Base-by-base conservation (phyloP, 2,113 vertebrate species). In the Chaetodon auriga region DNA sequence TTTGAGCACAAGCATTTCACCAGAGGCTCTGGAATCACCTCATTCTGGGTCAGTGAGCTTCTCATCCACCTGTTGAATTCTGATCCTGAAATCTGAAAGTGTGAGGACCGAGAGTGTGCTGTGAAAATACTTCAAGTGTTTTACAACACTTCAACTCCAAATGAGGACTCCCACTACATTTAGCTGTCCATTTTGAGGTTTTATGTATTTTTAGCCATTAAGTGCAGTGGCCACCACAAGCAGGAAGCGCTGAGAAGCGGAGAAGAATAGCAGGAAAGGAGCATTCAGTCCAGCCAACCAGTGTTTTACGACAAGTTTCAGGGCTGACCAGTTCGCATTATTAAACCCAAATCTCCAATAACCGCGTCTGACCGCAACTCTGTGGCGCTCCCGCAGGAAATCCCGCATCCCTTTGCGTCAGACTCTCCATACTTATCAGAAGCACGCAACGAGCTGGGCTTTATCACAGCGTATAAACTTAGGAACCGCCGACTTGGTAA, bases 241-340 rank as follows among this genome's bases (percentile, higher is more conserved):
- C 95, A 95, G 95, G 95, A 96, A 95, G 94, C 93, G 84, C 91
- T 58, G 88, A 92, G 89, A 78, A 77, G 92, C 82, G 75, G 85
- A 95, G 95, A 96, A 96, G 94, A 96, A 95, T 95, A 78, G 95
- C 95, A 96, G 95, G 95, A 96, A 96, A 95, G 91, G 90, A 92
- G 92, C 88, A 87, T 93, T 93, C 84, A 92, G 86, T 87, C 85
- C 91, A 81, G 90, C 84, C 88, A 85, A 65, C 86, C 92, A 84
- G 87, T 80, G 90, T 84, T 92, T 89, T 85, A 92, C 88, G 87
- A 87, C 86, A 64, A 84, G 45, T 90, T 91, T 81, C 79, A 84
- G 82, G 68, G 73, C 82, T 87, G 85, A 88, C 76, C 87, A 71
- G 54, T 73, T 66, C 43, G 61, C 73, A 53, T 78, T 68, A 86